phyloP scores from a whole-genome alignment of 2,113 vertebrate species.

The Cinclus mexicanus region DNA sequence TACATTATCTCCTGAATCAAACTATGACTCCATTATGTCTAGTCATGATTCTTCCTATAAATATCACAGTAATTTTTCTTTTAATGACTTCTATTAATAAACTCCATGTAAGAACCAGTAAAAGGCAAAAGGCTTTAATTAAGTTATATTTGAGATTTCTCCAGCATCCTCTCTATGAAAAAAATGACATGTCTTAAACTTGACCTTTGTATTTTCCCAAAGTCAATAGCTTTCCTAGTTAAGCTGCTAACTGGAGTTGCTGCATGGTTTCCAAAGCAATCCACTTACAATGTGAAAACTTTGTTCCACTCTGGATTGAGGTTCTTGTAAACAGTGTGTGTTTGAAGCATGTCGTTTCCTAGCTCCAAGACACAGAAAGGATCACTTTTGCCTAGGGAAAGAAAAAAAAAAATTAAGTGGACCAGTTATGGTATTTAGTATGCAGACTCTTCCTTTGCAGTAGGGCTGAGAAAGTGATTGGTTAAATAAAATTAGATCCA shows the following conservation, averaged over 20 bases:
- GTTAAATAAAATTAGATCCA: background rate
- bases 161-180: conserved; percentile 7
- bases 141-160: conserved; percentile 50
- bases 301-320: conserved; percentile 96
- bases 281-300: conserved; percentile 91
- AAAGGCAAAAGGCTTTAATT: conserved; percentile 56
- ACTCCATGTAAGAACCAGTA: conserved; percentile 31
- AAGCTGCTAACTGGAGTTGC: background rate
- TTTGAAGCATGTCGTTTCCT: conserved; percentile 91
- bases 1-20: conserved; percentile 52
- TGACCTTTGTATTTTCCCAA: conserved; percentile 36
- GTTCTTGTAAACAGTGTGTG: conserved; percentile 89
- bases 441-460: background rate
- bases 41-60: conserved; percentile 63
- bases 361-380: conserved; percentile 91
- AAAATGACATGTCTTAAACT: conserved; percentile 21
- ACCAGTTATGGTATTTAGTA: background rate
- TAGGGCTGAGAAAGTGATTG: background rate
- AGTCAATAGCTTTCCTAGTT: background rate
- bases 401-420: background rate
- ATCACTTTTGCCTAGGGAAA: conserved; percentile 88
- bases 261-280: conserved; percentile 8
- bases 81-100: conserved; percentile 69
- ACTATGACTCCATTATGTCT: conserved; percentile 56
- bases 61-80: conserved; percentile 61